Evolutionary conservation across 2,888 invertebrate genomes (phyloP).

Genomic region (Cyclophora albipunctata): DNA sequence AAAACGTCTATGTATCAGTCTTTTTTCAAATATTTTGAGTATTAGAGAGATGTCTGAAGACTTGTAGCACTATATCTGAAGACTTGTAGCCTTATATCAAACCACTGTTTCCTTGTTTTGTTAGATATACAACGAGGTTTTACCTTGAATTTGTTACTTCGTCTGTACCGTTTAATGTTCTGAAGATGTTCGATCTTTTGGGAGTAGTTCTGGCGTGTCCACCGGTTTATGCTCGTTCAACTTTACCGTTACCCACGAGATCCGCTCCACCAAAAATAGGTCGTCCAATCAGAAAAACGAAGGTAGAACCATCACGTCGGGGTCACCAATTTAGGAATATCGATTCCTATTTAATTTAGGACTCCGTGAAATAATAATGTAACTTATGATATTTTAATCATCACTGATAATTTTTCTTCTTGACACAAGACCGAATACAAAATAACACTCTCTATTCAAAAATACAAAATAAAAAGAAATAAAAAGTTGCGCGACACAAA

Average conservation of each 20-base stretch:
- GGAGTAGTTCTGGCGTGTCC: conserved; percentile 47
- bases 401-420: too few species aligned
- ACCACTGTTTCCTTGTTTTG: conserved; percentile 45
- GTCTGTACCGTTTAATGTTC: conserved; percentile 39
- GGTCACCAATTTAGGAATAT: too few species aligned
- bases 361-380: too few species aligned
- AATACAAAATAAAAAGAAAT: too few species aligned
- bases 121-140: conserved; percentile 40
- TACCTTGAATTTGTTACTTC: conserved; percentile 47
- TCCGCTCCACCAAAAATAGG: neutral
- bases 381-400: too few species aligned
- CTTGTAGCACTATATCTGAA: conserved; percentile 15
- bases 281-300: neutral
- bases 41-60: conserved; percentile 40
- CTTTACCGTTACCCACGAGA: conserved; percentile 49
- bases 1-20: too few species aligned
- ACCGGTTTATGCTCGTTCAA: conserved; percentile 48
- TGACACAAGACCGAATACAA: too few species aligned
- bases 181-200: conserved; percentile 55
- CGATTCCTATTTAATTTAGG: too few species aligned
- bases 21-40: conserved; percentile 27
- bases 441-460: too few species aligned
- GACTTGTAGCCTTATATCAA: conserved; percentile 40
- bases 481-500: too few species aligned
- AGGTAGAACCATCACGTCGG: neutral